phyloP scores from a whole-genome alignment of 2,888 invertebrate species.

The Podabrus alpinus region DNA sequence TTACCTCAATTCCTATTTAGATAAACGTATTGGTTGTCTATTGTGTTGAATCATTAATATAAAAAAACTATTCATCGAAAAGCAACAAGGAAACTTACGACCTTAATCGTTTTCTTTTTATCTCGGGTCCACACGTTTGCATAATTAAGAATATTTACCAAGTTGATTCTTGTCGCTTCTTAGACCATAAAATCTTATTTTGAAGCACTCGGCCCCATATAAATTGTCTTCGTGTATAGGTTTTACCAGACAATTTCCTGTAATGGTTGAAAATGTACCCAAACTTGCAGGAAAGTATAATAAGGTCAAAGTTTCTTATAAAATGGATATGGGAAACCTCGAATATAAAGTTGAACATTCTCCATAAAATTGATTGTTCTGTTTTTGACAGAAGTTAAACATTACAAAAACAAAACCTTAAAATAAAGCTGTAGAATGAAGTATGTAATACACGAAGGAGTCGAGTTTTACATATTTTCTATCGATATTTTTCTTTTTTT shows the following conservation, averaged over 20 bases:
- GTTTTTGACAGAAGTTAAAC: not conserved
- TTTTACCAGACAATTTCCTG: not conserved
- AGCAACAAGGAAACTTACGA: not conserved
- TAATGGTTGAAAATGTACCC: not conserved
- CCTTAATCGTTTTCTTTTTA: not conserved
- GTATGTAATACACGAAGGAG: not conserved
- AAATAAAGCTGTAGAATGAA: not conserved
- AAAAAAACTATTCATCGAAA: not conserved
- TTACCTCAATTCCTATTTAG: not conserved
- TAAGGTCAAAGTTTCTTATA: not conserved
- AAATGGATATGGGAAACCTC: not conserved
- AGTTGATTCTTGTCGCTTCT: not conserved
- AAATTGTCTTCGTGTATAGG: not conserved
- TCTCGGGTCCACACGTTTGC: not conserved
- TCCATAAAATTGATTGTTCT: not conserved
- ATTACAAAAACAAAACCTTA: not conserved
- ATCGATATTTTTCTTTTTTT: not conserved
- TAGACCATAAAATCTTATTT: not conserved
- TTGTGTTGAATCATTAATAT: not conserved
- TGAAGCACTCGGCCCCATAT: not conserved
- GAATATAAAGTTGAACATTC: not conserved
- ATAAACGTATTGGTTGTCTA: not conserved
- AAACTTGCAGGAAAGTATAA: not conserved
- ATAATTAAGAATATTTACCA: not conserved
- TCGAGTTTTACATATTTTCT: not conserved